Base-by-base conservation (phyloP, 1,140 invertebrate species). In the Euura saliciscinereae region DNA sequence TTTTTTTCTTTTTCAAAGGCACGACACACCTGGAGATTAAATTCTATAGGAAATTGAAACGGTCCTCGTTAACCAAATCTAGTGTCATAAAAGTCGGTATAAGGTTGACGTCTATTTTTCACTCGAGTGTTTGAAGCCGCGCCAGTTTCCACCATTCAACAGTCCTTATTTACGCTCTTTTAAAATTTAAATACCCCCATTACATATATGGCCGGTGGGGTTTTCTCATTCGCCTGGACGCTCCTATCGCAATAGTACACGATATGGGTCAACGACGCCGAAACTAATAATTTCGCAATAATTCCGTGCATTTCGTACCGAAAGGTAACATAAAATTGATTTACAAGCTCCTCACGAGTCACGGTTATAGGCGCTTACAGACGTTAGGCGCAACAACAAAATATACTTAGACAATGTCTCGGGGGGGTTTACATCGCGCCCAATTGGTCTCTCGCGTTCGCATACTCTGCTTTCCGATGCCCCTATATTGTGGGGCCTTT, bases 291-390 rank as follows among this genome's bases (percentile, higher is more conserved):
- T 28, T 28, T 1, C 28, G 28, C 28, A 28, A 28, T 28, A 28
- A 28, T 28, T 28, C 28, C 28, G 28, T 28, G 28, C 28, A 28
- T 28, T 0, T 59, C 3, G 51, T 3, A 11, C 13, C 51, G 51
- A 59, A 59, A 59, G 51, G 51, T 59, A 59, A 59, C 51, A 59
- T 59, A 59, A 59, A 59, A 59, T 59, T 59, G 51, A 59, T 59
- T 59, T 59, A 59, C 13, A 59, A 4, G 51, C 51, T 59, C 8
- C 51, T 59, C 51, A 59, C n/a, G n/a, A n/a, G n/a, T n/a, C n/a
- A n/a, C 51, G 51, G 28, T 28, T 28, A 28, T 28, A 28, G 28
- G 8, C 8, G 51, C 51, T 59, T n/a, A 8, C 8, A 59, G 13
- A 59, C 3, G 51, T 59, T 11, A 59, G 8, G 13, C 13, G 28